Percentiles rank a stretch among this genome's conserved stretches.
These are phyloP conservation scores for Anhinga rufa DNA, from an alignment of 2,113 vertebrate species.

Conservation along the genomic window DNA sequence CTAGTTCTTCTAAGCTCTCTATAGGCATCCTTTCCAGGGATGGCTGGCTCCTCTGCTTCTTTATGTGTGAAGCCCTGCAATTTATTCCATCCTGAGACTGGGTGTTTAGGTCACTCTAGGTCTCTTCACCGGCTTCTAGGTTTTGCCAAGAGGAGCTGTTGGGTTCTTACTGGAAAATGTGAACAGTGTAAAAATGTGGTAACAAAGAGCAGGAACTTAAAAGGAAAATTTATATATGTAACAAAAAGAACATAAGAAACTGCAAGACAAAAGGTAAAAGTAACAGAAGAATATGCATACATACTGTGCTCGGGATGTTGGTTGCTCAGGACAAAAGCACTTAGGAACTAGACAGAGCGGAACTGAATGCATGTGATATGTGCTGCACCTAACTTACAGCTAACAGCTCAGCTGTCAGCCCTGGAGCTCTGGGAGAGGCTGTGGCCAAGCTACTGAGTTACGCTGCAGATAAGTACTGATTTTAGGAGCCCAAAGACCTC, in stretches of 20 bases:
- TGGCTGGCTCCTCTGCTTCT: neutral
- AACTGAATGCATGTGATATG: neutral
- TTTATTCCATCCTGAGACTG: neutral
- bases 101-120: neutral
- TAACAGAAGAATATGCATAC: neutral
- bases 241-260: neutral
- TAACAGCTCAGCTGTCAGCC: neutral
- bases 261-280: neutral
- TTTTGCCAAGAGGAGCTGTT: neutral
- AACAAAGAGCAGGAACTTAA: neutral
- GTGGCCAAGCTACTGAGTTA: neutral
- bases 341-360: neutral
- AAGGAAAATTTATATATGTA: neutral
- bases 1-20: neutral
- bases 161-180: neutral
- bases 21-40: neutral
- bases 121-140: neutral
- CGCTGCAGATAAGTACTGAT: fast-evolving
- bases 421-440: neutral
- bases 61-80: neutral
- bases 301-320: neutral
- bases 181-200: neutral
- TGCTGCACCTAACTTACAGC: neutral
- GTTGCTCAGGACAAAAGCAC: neutral
- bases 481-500: neutral